phyloP scores from a whole-genome alignment of 30 jellyfish, hydroid and myxozoan genomes.

The Aurelia sp. region DNA sequence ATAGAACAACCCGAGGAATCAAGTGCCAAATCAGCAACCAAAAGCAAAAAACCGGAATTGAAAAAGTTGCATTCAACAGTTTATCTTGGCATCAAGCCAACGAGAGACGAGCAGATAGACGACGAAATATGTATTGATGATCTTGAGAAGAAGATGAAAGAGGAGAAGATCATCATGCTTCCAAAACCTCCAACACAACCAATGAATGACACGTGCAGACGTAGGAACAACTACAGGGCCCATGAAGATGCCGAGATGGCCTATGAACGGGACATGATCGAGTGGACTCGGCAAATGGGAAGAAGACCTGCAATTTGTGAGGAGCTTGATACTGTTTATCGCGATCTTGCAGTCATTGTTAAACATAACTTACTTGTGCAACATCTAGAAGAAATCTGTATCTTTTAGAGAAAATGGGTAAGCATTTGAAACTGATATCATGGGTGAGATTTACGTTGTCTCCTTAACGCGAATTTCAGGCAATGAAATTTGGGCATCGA shows the following conservation, averaged over 20 bases:
- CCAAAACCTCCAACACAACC: slow-evolving; percentile 28
- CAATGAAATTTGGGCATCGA: too few species aligned
- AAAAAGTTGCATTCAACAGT: neutral
- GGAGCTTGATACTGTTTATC: slow-evolving; percentile 68
- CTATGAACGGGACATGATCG: slow-evolving; percentile 35
- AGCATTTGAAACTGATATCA: too few species aligned
- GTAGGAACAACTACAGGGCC: slow-evolving; percentile 16
- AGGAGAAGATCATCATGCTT: neutral
- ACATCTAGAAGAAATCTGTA: slow-evolving; percentile 90
- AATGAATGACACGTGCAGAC: neutral
- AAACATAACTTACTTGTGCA: slow-evolving; percentile 75
- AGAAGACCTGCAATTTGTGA: slow-evolving; percentile 81
- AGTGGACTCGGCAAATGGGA: slow-evolving; percentile 54
- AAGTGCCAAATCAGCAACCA: neutral
- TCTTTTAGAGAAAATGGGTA: slow-evolving; percentile 23
- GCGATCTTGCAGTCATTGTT: slow-evolving; percentile 73
- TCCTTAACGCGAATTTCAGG: too few species aligned
- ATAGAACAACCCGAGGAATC: neutral
- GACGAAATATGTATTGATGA: neutral
- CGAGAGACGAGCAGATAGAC: neutral
- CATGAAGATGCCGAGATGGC: slow-evolving; percentile 21
- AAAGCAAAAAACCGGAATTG: neutral
- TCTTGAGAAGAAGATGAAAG: neutral
- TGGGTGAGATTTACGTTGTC: too few species aligned
- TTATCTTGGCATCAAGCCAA: neutral